Percentiles rank a stretch among this genome's conserved stretches.
Evolutionary conservation across 2,113 vertebrate genomes (phyloP).

Genomic region (Actenoides hombroni): DNA sequence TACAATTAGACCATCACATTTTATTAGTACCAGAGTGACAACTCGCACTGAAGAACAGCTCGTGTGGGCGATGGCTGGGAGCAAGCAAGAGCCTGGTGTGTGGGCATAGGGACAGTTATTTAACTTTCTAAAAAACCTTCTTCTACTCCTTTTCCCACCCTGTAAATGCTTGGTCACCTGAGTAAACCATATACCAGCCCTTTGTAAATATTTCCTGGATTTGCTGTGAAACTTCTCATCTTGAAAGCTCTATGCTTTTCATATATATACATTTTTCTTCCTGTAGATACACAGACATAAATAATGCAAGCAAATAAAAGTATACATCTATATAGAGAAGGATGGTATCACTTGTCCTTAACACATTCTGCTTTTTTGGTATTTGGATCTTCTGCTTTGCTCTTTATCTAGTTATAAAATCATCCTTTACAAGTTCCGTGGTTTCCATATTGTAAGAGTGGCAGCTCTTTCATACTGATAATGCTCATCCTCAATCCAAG

Average conservation of each 20-base stretch:
- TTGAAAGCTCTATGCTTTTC: background rate
- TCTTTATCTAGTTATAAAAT: background rate
- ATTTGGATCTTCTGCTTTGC: background rate
- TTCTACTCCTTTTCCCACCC: no score
- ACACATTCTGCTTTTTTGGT: background rate
- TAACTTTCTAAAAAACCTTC: background rate
- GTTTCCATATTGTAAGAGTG: background rate
- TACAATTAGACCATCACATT: conserved; percentile 82
- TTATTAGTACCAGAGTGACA: conserved; percentile 77
- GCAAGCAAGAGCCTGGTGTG: fast-evolving
- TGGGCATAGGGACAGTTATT: background rate
- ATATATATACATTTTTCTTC: fast-evolving
- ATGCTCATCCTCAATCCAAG: conserved; percentile 10
- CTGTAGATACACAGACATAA: background rate
- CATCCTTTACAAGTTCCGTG: background rate
- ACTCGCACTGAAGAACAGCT: conserved; percentile 44
- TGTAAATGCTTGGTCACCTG: background rate
- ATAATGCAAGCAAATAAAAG: background rate
- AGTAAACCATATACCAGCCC: background rate
- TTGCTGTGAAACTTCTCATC: background rate
- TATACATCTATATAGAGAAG: background rate
- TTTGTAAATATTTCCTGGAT: background rate
- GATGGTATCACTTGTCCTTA: background rate
- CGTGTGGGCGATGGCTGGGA: background rate
- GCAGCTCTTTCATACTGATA: conserved; percentile 39